These are phyloP conservation scores for Rhogogaster chlorosoma DNA, from an alignment of 2,888 invertebrate genomes.

Conservation along the genomic window DNA sequence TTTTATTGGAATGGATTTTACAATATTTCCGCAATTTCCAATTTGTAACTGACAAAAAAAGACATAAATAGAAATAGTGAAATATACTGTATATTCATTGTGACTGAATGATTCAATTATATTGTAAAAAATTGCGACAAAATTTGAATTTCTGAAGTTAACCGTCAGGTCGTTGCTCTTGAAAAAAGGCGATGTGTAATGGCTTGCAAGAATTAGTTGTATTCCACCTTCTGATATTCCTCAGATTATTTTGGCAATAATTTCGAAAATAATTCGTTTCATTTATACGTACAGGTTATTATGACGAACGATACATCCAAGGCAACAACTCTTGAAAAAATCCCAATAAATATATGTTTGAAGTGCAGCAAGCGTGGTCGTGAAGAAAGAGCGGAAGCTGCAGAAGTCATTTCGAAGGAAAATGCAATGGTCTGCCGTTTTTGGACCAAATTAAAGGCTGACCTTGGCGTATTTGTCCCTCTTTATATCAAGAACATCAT, in stretches of 20 bases:
- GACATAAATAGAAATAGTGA: not conserved
- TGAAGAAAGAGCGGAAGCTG: not conserved
- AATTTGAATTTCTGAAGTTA: not conserved
- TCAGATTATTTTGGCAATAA: not conserved
- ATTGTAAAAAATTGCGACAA: too few species aligned
- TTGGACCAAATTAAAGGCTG: conserved; percentile 45
- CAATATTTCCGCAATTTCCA: not conserved
- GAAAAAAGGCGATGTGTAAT: not conserved
- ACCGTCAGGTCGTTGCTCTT: not conserved
- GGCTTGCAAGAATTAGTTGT: not conserved
- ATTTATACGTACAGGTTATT: not conserved
- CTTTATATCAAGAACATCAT: conserved; percentile 52
- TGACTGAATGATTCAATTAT: too few species aligned
- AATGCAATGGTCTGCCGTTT: conserved; percentile 18
- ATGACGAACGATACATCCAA: not conserved
- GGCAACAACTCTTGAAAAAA: not conserved
- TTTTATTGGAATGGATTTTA: too few species aligned
- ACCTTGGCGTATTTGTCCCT: conserved; percentile 31
- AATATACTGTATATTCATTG: not conserved
- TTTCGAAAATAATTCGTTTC: not conserved
- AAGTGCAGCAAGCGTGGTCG: not conserved
- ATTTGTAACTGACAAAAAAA: not conserved
- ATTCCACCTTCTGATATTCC: not conserved
- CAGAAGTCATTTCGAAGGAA: not conserved
- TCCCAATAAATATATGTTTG: not conserved